Evolutionary conservation across 2,888 invertebrate genomes (phyloP), one percentile per base, ranked within the genome.

Genomic region (Heterodera filipjevi): DNA sequence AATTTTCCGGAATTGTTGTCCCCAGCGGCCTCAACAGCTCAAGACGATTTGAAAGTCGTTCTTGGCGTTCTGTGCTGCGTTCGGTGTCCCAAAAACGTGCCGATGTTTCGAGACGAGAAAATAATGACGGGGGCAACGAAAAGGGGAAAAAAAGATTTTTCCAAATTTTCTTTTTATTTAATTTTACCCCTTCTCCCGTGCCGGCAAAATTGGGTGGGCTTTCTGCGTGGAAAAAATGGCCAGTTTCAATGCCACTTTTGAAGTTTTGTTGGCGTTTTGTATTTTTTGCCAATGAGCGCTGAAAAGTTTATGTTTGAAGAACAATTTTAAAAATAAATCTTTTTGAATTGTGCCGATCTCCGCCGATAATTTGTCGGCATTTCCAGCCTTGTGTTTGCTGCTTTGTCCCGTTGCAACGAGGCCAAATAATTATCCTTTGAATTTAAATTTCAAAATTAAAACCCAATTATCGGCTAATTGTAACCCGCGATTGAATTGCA

Each of bases 361-460:
- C 66, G n/a, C 66, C 66, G 1, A 14, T 30, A 27, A 8, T 66
- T 66, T 66, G 66, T 6, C 68, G 68, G 68, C 68, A 68, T 68
- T 68, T 68, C 68, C 68, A 68, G 33, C 22, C 68, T 22, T 22
- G 32, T 22, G 5, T 35, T 30, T 14, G 68, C 32, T 6, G 10
- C 68, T 3, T 22, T 14, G 33, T 68, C 14, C 19, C 68, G 68
- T 68, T 68, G 19, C 68, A 68, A 35, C 16, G 68, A 35, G 16
- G 27, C 68, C 68, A 68, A 68, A 33, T 68, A 68, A 68, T 32
- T 35, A 22, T 68, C 68, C 68, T 59, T n/a, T 53, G 2, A 33
- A n/a, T 32, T 66, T 66, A 33, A 27, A 6, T 35, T 35, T 16
- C 14, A 33, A 32, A 68, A 0, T 8, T 27, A 5, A 68, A 27